Evolutionary conservation across 2,113 vertebrate genomes (phyloP), one percentile per base, ranked within the genome.

Genomic region (Puma concolor): DNA sequence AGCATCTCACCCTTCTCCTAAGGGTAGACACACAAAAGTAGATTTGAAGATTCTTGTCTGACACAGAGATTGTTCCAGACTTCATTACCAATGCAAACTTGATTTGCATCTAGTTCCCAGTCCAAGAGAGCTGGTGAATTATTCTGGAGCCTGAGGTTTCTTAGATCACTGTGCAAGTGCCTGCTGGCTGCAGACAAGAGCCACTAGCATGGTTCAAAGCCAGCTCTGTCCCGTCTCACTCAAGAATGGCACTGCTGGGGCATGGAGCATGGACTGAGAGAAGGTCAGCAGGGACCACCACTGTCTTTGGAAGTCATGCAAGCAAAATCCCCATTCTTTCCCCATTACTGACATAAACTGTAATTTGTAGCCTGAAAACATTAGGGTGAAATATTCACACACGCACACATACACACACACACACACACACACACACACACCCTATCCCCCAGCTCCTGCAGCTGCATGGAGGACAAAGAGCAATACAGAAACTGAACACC

Each of bases 21-120:
- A 88, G 31, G 13, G 16, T 41, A 60, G 29, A 84, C 8, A 64
- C 74, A 33, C 6, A 38, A 50, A 79, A 80, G 67, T 21, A 64
- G 41, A 77, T 88, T 84, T 94, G 63, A 81, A 93, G 87, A 81
- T 84, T 82, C 15, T 67, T 33, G 1, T 88, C 41, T 72, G 66
- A 72, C 29, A 71, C 67, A 76, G 69, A 95, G 89, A 92, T 33
- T 54, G 4, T 77, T 96, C 57, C 14, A 41, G 27, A 6, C 17
- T 92, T 77, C 71, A 84, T 77, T 44, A 93, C 76, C 29, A 91
- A 93, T 72, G 50, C 41, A 44, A 91, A 31, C 41, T 66, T 79
- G n/a, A 71, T 87, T 96, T 80, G 60, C 38, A 82, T 97, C 88
- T 83, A 81, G 66, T 63, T 90, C 38, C 16, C 50, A 96, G 50